phyloP scores from a whole-genome alignment of 2,797 vertebrate genomes.

The Alca torda region DNA sequence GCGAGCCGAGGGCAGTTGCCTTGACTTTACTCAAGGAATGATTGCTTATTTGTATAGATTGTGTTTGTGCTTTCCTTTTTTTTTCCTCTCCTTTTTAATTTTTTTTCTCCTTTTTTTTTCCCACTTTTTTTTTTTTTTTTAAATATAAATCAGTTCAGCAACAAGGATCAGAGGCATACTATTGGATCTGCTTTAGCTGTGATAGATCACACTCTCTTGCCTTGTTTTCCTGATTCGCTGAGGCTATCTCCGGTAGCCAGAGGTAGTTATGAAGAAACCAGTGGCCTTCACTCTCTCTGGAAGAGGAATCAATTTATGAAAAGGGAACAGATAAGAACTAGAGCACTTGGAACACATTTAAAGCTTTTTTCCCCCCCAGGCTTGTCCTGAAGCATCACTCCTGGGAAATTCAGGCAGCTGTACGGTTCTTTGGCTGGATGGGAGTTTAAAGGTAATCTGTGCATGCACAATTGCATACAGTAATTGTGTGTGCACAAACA shows the following conservation, averaged over 20 bases:
- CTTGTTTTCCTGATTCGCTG: background rate
- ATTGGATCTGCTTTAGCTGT: background rate
- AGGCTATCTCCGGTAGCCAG: background rate
- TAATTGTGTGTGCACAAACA: background rate
- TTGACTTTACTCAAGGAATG: conserved; percentile 5
- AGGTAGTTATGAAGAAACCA: background rate
- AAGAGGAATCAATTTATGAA: conserved; percentile 14
- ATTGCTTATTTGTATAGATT: background rate
- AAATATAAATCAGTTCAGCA: background rate
- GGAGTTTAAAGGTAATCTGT: background rate
- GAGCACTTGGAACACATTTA: background rate
- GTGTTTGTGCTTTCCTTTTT: background rate
- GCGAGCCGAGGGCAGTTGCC: background rate
- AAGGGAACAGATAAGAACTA: background rate
- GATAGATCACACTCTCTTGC: background rate
- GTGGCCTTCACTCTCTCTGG: background rate
- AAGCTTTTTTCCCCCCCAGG: background rate
- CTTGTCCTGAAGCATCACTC: background rate
- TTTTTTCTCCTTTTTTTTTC: fast-evolving
- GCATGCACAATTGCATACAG: background rate
- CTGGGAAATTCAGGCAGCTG: background rate
- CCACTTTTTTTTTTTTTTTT: background rate
- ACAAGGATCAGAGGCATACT: background rate
- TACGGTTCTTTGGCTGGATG: background rate
- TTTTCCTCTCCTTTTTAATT: no score